Conservation (phyloP, 1,140 invertebrate genomes). For the Anagrus nilaparvatae region DNA sequence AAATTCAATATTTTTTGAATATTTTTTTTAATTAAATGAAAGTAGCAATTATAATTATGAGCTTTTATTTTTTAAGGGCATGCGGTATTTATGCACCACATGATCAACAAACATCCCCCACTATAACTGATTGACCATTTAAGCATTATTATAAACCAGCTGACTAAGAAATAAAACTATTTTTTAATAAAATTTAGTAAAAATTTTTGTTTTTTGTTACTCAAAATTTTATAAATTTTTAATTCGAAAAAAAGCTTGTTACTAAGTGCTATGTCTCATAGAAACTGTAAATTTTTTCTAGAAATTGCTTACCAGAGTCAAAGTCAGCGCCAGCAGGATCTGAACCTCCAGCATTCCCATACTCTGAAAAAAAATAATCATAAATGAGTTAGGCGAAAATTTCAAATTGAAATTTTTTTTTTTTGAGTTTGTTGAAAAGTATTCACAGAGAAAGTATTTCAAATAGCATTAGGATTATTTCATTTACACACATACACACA, state of each 20-base stretch:
- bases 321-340: slow-evolving; percentile 40
- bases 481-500: background rate
- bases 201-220: background rate
- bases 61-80: too few species aligned
- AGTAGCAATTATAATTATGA: too few species aligned
- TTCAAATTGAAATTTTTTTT: background rate
- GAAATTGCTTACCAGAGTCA: slow-evolving; percentile 37
- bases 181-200: background rate
- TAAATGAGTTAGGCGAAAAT: background rate
- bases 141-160: too few species aligned
- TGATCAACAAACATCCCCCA: too few species aligned
- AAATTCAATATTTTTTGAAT: too few species aligned
- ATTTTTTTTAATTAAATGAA: too few species aligned
- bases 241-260: background rate
- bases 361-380: slow-evolving; percentile 32
- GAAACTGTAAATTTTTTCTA: background rate
- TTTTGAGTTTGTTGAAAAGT: background rate
- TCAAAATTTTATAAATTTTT: background rate
- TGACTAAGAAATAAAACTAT: too few species aligned
- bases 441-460: background rate
- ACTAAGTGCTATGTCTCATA: background rate
- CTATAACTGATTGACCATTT: too few species aligned
- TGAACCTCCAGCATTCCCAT: slow-evolving; percentile 39
- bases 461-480: background rate
- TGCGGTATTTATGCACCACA: too few species aligned